Conservation (phyloP, 1,140 invertebrate genomes). For the Telenomus remus region DNA sequence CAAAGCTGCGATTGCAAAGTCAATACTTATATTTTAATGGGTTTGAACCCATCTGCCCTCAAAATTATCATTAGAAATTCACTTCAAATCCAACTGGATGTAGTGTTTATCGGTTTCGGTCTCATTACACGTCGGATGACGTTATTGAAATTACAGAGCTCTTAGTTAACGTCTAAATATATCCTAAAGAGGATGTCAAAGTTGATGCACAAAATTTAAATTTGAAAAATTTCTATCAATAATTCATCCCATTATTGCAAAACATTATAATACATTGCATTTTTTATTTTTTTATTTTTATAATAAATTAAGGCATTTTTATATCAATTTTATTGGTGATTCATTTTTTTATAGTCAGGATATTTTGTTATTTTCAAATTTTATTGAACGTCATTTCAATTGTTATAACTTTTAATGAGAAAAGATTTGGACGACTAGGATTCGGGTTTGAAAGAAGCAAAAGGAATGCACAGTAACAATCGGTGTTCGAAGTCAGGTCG, state of each 20-base stretch:
- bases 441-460: slow-evolving; percentile 50
- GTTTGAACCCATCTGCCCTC: too few relatives aligned
- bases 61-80: too few relatives aligned
- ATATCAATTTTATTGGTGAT: too few relatives aligned
- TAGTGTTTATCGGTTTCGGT: slow-evolving; percentile 43
- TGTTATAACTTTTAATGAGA: too few relatives aligned
- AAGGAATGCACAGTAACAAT: slow-evolving; percentile 60
- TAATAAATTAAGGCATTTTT: too few relatives aligned
- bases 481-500: slow-evolving; percentile 63
- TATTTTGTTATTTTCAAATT: background rate
- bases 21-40: too few relatives aligned
- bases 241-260: too few relatives aligned
- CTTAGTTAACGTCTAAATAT: slow-evolving; percentile 67
- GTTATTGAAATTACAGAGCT: slow-evolving; percentile 65
- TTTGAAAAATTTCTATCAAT: too few relatives aligned
- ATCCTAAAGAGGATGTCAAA: slow-evolving; percentile 20
- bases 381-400: background rate
- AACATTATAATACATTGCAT: too few relatives aligned
- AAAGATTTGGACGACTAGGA: slow-evolving; percentile 26
- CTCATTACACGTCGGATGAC: slow-evolving; percentile 18
- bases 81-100: slow-evolving; percentile 23
- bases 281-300: too few relatives aligned
- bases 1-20: too few relatives aligned
- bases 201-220: background rate
- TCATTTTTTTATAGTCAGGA: background rate